phyloP scores from a whole-genome alignment of 2,888 invertebrate genomes.

The Mesochorus sp. region DNA sequence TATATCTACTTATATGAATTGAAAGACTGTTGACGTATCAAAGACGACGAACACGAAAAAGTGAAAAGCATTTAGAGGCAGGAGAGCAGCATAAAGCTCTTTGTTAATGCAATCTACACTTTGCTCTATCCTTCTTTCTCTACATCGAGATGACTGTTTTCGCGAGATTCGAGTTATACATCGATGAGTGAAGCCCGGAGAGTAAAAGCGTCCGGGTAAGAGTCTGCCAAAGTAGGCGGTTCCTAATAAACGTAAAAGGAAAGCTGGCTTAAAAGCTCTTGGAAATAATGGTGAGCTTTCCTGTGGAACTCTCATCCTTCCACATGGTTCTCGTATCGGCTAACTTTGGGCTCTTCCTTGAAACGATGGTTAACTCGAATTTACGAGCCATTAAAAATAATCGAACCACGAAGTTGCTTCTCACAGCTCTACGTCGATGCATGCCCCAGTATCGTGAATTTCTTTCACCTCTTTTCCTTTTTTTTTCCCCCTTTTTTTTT shows the following conservation, averaged over 20 bases:
- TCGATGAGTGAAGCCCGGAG: conserved; percentile 54
- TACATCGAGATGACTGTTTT: conserved; percentile 21
- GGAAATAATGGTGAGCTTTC: conserved; percentile 73
- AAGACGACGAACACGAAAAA: conserved; percentile 16
- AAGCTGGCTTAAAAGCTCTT: conserved; percentile 75
- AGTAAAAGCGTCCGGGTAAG: conserved; percentile 66
- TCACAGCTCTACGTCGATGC: conserved; percentile 54
- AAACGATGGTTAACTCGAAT: conserved; percentile 64
- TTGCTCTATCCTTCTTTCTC: neutral
- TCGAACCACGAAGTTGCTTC: conserved; percentile 61
- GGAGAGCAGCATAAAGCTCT: conserved; percentile 54
- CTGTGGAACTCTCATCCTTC: conserved; percentile 44
- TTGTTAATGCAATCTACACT: conserved; percentile 59
- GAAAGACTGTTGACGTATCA: neutral
- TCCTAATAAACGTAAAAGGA: conserved; percentile 77
- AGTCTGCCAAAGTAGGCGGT: conserved; percentile 72
- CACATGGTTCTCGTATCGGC: conserved; percentile 36
- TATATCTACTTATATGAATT: too few species aligned
- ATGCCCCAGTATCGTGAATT: conserved; percentile 44
- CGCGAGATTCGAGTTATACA: conserved; percentile 32
- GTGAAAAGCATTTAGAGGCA: conserved; percentile 33
- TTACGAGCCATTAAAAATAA: conserved; percentile 68
- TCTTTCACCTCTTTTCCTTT: neutral
- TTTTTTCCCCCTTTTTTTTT: conserved; percentile 3
- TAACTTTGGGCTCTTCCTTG: conserved; percentile 51